Evolutionary conservation across 2,888 invertebrate genomes (phyloP).

Genomic region (Nomada flava): DNA sequence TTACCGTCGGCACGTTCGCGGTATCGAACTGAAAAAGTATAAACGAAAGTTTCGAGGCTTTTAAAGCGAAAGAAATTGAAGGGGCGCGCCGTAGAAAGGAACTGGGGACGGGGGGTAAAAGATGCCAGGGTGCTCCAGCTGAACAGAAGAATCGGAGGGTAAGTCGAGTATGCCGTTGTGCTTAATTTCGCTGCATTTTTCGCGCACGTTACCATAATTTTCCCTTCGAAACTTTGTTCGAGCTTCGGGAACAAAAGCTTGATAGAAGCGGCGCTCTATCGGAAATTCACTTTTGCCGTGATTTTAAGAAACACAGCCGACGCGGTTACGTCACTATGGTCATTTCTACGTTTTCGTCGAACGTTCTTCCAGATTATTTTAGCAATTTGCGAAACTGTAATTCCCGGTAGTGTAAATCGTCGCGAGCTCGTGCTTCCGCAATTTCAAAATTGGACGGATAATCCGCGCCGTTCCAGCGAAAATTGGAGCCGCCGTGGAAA

Average conservation of each 20-base stretch:
- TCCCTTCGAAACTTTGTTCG: not conserved
- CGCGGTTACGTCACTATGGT: constrained; percentile 13
- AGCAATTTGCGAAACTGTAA: not conserved
- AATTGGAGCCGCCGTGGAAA: too few relatives aligned
- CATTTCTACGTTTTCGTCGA: not conserved
- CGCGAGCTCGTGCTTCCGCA: not conserved
- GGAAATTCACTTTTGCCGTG: not conserved
- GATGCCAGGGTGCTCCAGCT: too few relatives aligned
- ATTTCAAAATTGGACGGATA: too few relatives aligned
- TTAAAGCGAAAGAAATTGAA: constrained; percentile 59
- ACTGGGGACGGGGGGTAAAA: too few relatives aligned
- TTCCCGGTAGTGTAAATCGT: not conserved
- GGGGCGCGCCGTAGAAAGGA: constrained; percentile 13
- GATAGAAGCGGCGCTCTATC: not conserved
- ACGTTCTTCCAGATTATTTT: not conserved
- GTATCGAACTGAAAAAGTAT: constrained; percentile 43
- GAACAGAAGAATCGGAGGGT: too few relatives aligned
- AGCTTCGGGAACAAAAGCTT: too few relatives aligned
- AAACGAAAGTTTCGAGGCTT: constrained; percentile 26
- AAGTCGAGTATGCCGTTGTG: not conserved
- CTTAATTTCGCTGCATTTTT: not conserved
- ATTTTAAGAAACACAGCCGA: not conserved
- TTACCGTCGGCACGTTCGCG: constrained; percentile 42
- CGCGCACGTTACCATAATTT: not conserved
- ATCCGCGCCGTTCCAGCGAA: too few relatives aligned